These are phyloP conservation scores for Marisa cornuarietis DNA, from an alignment of 1,140 invertebrate species.

Conservation along the genomic window DNA sequence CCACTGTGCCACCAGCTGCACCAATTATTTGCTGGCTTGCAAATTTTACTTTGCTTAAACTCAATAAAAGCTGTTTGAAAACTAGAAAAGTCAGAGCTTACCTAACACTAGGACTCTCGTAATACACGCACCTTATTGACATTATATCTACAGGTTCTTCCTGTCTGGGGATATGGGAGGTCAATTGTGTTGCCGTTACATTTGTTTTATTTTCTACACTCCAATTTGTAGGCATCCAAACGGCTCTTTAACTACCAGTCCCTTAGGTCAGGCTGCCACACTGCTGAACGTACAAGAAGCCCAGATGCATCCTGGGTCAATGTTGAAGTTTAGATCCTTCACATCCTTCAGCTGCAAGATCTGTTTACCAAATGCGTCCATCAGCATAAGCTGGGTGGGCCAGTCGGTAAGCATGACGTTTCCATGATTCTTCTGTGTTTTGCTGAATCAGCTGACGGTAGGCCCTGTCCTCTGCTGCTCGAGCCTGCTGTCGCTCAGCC, in stretches of 20 bases:
- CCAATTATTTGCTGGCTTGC: background rate
- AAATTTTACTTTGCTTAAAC: background rate
- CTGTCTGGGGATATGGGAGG: no score
- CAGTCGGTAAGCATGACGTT: conserved; percentile 56
- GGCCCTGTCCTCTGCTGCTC: conserved; percentile 42
- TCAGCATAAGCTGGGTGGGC: conserved; percentile 60
- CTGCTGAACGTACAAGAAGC: background rate
- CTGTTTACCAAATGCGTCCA: conserved; percentile 52
- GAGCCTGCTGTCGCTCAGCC: conserved; percentile 34
- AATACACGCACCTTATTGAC: no score
- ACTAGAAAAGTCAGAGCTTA: background rate
- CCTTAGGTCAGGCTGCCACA: background rate
- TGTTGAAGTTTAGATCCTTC: no score
- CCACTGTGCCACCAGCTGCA: background rate
- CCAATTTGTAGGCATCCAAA: background rate
- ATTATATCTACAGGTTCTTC: no score
- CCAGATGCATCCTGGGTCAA: background rate
- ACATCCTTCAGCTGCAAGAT: no score
- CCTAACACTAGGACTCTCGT: background rate
- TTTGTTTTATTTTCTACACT: background rate
- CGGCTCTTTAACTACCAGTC: background rate
- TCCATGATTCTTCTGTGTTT: conserved; percentile 51
- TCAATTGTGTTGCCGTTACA: background rate
- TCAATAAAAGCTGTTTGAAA: background rate
- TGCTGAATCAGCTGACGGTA: conserved; percentile 49